These are phyloP conservation scores for Ambastaia sidthimunki DNA, from an alignment of 2,797 vertebrate genomes.

Conservation along the genomic window DNA sequence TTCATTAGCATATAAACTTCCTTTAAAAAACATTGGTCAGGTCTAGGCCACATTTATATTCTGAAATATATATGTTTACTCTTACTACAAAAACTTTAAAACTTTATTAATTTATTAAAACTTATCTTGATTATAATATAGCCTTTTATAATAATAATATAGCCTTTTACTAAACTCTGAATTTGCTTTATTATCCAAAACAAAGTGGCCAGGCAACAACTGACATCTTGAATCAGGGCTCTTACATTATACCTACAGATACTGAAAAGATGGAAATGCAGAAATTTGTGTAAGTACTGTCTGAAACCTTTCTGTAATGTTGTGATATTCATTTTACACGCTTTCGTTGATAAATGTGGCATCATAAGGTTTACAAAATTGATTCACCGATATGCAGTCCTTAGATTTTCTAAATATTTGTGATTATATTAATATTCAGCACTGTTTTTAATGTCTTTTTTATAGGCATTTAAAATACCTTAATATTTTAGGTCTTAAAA, in stretches of 20 bases:
- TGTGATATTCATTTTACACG: background rate
- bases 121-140: too few species aligned
- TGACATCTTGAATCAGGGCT: too few species aligned
- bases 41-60: too few species aligned
- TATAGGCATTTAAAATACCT: background rate
- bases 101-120: too few species aligned
- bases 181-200: too few species aligned
- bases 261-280: slow-evolving; percentile 1
- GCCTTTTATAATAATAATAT: too few species aligned
- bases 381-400: background rate
- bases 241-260: background rate
- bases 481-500: background rate
- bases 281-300: background rate
- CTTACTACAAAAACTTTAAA: too few species aligned
- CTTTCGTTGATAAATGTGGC: background rate
- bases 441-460: background rate
- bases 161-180: too few species aligned
- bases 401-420: background rate
- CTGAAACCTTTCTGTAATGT: background rate
- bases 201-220: too few species aligned
- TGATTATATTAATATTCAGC: background rate
- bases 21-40: too few species aligned
- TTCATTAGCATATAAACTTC: too few species aligned
- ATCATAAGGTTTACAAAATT: background rate
- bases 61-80: too few species aligned